Conservation (phyloP, 2,113 vertebrate genomes). For the Pelodiscus sinensis region DNA sequence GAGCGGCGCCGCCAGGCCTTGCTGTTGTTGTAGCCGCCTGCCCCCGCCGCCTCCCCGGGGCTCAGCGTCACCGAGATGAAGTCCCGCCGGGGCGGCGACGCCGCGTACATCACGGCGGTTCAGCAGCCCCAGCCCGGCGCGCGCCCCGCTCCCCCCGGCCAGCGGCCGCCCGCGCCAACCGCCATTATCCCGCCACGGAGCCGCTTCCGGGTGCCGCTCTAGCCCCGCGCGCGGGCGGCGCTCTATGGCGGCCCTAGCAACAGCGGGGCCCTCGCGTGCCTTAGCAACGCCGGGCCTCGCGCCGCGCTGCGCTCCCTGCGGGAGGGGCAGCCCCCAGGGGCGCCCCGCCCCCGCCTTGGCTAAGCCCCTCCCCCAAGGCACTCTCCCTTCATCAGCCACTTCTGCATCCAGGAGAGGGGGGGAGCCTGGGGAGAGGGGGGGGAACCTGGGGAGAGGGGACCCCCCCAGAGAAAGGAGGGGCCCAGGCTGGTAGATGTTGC, state of each 20-base stretch:
- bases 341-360: no score
- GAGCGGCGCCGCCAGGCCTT: conserved; percentile 88
- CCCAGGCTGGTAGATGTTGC: no score
- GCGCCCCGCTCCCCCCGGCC: background rate
- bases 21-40: conserved; percentile 81
- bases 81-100: conserved; percentile 77
- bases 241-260: background rate
- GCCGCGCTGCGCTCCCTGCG: no score
- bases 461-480: no score
- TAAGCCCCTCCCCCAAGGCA: no score
- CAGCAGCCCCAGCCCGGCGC: background rate
- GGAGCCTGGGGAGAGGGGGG: no score
- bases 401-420: no score
- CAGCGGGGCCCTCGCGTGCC: background rate
- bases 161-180: background rate
- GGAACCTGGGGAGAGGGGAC: no score
- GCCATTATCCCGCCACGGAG: conserved; percentile 10
- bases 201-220: background rate
- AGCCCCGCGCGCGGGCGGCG: background rate
- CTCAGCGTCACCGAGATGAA: conserved; percentile 88
- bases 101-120: conserved; percentile 64
- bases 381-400: no score
- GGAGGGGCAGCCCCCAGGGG: no score
- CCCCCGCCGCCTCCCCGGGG: conserved; percentile 57
- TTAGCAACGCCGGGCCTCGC: background rate